phyloP scores from a whole-genome alignment of 2,797 vertebrate genomes.

The Carduelis carduelis region DNA sequence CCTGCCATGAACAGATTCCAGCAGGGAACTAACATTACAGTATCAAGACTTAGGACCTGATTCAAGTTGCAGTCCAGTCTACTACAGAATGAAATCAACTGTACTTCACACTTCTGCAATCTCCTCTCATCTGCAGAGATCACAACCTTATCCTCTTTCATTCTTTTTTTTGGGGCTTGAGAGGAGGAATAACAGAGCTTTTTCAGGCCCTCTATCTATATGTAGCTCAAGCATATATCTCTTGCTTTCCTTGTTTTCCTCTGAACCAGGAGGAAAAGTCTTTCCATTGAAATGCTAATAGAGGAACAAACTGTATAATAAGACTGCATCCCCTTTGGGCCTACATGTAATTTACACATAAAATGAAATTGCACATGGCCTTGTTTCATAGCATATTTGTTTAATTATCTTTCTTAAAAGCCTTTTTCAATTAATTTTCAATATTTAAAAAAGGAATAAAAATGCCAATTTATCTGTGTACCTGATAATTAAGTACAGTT shows the following conservation, averaged over 20 bases:
- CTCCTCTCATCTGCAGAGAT: slow-evolving; percentile 35
- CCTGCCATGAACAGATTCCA: slow-evolving; percentile 48
- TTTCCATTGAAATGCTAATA: slow-evolving; percentile 76
- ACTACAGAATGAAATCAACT: slow-evolving; percentile 21
- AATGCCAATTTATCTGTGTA: slow-evolving; percentile 72
- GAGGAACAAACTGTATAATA: slow-evolving; percentile 68
- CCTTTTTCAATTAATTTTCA: slow-evolving; percentile 80
- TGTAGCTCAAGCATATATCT: background rate
- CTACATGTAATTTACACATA: slow-evolving; percentile 79
- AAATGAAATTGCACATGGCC: slow-evolving; percentile 76
- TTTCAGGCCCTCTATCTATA: background rate
- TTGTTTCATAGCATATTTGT: slow-evolving; percentile 77
- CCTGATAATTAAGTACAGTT: slow-evolving; percentile 77
- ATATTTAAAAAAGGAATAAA: slow-evolving; percentile 77
- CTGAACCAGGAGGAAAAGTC: slow-evolving; percentile 49
- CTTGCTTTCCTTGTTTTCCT: slow-evolving; percentile 52
- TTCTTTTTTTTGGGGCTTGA: background rate
- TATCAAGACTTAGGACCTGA: slow-evolving; percentile 34
- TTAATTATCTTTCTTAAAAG: slow-evolving; percentile 78
- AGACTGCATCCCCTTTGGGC: slow-evolving; percentile 73
- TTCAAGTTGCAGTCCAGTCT: slow-evolving; percentile 50
- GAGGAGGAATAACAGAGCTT: background rate
- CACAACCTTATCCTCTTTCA: slow-evolving; percentile 23
- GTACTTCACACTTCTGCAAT: slow-evolving; percentile 31
- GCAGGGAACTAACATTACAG: slow-evolving; percentile 46